Percentiles rank a stretch among this genome's conserved stretches.
phyloP scores from a whole-genome alignment of 92 coral and sea anemone genomes.

The Chrysogorgia sp. region DNA sequence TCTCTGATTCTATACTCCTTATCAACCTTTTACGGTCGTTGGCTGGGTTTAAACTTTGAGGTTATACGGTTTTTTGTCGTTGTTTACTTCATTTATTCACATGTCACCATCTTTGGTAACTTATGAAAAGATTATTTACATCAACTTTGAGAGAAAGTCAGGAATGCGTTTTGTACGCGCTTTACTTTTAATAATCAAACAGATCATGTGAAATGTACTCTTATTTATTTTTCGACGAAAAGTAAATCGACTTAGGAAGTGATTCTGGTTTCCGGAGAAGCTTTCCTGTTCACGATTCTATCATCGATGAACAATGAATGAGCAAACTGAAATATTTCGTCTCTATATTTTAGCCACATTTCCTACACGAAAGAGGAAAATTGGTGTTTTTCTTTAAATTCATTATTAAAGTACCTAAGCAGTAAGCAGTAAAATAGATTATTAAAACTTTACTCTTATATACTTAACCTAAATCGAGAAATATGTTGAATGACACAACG shows the following conservation, averaged over 20 bases:
- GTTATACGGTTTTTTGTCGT: neutral
- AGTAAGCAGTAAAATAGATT: no score
- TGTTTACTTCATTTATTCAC: neutral
- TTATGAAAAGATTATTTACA: neutral
- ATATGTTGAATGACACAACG: neutral
- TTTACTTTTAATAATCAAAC: neutral
- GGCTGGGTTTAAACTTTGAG: neutral
- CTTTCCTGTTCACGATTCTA: neutral
- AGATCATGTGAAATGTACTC: neutral
- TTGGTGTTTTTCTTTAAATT: no score
- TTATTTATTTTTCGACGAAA: neutral
- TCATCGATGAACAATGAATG: neutral
- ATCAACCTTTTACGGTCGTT: no score
- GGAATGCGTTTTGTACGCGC: neutral
- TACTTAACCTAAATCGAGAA: no score
- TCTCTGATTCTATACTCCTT: neutral
- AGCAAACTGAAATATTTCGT: neutral
- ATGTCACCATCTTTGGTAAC: neutral
- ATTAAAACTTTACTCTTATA: no score
- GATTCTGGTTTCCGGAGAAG: neutral
- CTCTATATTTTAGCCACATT: no score
- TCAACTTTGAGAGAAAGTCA: neutral
- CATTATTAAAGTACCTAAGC: no score
- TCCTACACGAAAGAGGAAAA: no score
- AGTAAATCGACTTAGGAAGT: neutral